Evolutionary conservation across 2,888 invertebrate genomes (phyloP).

Genomic region (Drosophila affinis): DNA sequence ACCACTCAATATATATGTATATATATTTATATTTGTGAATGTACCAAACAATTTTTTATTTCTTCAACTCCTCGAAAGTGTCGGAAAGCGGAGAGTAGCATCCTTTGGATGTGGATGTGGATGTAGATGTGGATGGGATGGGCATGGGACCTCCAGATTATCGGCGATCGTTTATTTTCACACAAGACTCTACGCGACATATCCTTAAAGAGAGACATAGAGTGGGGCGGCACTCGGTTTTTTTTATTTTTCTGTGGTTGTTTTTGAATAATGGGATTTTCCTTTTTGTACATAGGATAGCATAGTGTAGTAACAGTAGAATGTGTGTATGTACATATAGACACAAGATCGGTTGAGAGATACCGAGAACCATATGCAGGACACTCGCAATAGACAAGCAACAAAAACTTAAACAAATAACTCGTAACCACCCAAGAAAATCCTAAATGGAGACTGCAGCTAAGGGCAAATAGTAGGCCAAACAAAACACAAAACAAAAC

Average conservation of each 20-base stretch:
- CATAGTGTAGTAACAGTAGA: neutral
- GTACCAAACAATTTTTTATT: constrained; percentile 55
- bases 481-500: constrained; percentile 34
- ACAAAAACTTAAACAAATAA: constrained; percentile 62
- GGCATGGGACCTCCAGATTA: no score
- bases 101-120: no score
- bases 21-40: constrained; percentile 65
- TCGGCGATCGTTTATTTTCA: neutral
- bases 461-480: constrained; percentile 50
- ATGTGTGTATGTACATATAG: constrained; percentile 34
- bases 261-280: neutral
- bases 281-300: constrained; percentile 22
- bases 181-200: constrained; percentile 20
- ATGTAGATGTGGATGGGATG: no score
- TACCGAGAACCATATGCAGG: constrained; percentile 21
- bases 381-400: constrained; percentile 60
- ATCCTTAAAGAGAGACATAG: constrained; percentile 12
- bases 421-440: constrained; percentile 77
- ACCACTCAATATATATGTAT: constrained; percentile 45
- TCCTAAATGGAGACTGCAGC: constrained; percentile 75
- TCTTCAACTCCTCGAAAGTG: constrained; percentile 2
- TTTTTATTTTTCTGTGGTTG: neutral
- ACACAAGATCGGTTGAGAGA: constrained; percentile 9
- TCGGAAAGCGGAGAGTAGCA: neutral
- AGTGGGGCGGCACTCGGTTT: neutral